Evolutionary conservation across 2,113 vertebrate species (phyloP), one percentile per base, ranked within the genome.

Genomic region (Gymnorhina tibicen): DNA sequence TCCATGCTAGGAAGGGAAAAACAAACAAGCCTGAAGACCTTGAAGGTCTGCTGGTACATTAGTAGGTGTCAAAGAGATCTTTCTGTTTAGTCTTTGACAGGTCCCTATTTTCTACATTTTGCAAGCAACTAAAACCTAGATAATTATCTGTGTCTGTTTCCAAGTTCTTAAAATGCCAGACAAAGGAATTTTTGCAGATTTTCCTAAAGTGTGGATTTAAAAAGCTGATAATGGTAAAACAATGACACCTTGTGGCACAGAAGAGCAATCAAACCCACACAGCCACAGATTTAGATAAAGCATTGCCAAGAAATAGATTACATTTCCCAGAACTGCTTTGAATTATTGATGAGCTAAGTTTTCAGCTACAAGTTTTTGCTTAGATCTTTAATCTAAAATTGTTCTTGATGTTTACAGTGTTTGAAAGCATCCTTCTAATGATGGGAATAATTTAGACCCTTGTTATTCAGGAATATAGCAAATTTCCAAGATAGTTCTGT

Each of bases 181-280:
- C 2, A 5, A 95, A 41, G 37, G 83, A 22, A 41, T 50, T 77
- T 52, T 52, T 86, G 56, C 69, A 13, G 88, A 79, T 96, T 80
- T 89, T 79, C 47, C 53, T 68, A 1, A 4, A 46, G 42, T 16
- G 55, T 33, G 56, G 23, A 0, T 53, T 91, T 96, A 63, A 41
- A 79, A 68, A n/a, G 59, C 52, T 60, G 94, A 96, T 67, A 1
- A 19, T 97, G 96, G 96, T 97, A 59, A 95, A 95, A 97, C 82
- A 97, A n/a, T 96, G 98, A 96, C 98, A 98, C 96, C 98, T 98
- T 94, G 97, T 98, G 98, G 97, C 75, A 28, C 15, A 15, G 56
- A 18, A 7, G 32, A 56, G 92, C 44, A 96, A 82, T 56, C 82
- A 62, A 91, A 76, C 26, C 9, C 35, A 30, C 17, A 20, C 24